These are phyloP conservation scores for Carpatolechia fugitivella DNA, from an alignment of 2,888 invertebrate species.

Conservation along the genomic window DNA sequence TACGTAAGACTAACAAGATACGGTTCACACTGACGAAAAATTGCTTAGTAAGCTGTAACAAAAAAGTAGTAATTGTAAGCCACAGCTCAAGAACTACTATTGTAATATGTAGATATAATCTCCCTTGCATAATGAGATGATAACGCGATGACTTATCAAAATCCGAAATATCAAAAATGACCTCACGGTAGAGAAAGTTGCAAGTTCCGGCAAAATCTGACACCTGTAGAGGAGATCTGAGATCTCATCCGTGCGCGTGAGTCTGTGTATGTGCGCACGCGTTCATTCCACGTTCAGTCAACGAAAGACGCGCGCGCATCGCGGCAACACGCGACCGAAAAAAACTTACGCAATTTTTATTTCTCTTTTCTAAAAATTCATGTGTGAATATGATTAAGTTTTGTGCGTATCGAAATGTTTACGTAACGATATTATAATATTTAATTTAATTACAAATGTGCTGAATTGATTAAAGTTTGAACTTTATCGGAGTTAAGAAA, in stretches of 20 bases:
- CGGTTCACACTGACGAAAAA: background rate
- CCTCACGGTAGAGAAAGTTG: conserved; percentile 63
- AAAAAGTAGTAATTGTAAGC: conserved; percentile 1
- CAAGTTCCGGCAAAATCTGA: conserved; percentile 71
- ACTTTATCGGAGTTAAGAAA: conserved; percentile 3
- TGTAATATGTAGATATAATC: background rate
- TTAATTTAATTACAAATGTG: background rate
- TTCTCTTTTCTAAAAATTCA: conserved; percentile 16
- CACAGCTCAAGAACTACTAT: background rate
- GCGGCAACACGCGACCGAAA: conserved; percentile 34
- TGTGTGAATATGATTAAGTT: conserved; percentile 24
- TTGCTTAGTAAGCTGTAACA: too few species aligned
- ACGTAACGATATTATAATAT: conserved; percentile 11
- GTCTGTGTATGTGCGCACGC: conserved; percentile 50
- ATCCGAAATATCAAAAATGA: conserved; percentile 48
- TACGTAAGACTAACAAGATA: background rate
- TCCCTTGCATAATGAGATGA: conserved; percentile 15
- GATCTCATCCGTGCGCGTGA: conserved; percentile 30
- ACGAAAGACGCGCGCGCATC: conserved; percentile 59
- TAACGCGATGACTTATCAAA: conserved; percentile 43
- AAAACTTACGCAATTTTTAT: conserved; percentile 23
- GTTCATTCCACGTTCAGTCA: conserved; percentile 55
- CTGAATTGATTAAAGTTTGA: background rate
- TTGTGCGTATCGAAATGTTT: conserved; percentile 14
- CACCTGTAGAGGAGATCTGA: conserved; percentile 60